A percentile compares a stretch with the other conserved stretches of the same genome.
Conservation (phyloP, 1,140 invertebrate species). For the Pantala flavescens region DNA sequence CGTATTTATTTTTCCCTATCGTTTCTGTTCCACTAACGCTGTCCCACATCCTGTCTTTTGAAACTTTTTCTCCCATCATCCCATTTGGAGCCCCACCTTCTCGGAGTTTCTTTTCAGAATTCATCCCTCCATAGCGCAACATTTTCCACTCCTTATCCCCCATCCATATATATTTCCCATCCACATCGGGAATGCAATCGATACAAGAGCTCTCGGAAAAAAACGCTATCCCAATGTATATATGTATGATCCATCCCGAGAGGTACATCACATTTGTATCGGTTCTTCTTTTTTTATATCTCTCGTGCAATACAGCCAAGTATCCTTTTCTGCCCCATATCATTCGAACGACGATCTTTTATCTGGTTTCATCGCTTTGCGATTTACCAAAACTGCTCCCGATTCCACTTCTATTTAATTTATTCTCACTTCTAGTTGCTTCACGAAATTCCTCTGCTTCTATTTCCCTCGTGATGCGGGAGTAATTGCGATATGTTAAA, state of each 20-base stretch:
- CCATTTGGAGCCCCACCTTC: background rate
- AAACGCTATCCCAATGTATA: background rate
- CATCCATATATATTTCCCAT: background rate
- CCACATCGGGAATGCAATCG: background rate
- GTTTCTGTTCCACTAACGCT: background rate
- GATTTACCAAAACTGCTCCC: no score
- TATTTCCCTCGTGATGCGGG: no score
- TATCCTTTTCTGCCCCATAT: background rate
- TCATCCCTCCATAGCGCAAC: background rate
- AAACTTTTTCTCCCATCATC: background rate
- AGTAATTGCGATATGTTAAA: no score
- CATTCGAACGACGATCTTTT: background rate
- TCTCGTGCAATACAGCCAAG: background rate
- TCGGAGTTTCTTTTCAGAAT: background rate
- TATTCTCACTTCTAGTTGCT: no score
- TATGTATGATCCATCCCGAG: background rate
- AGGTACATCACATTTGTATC: background rate
- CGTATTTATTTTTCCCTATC: no score
- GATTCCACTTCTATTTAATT: no score
- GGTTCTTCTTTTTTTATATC: background rate
- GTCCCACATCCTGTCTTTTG: background rate
- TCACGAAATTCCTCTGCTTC: no score
- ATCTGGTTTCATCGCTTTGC: no score
- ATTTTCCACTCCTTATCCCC: background rate
- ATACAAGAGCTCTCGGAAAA: constrained; percentile 4